phyloP scores from a whole-genome alignment of 2,888 invertebrate species.

The Cataglyphis albicans region DNA sequence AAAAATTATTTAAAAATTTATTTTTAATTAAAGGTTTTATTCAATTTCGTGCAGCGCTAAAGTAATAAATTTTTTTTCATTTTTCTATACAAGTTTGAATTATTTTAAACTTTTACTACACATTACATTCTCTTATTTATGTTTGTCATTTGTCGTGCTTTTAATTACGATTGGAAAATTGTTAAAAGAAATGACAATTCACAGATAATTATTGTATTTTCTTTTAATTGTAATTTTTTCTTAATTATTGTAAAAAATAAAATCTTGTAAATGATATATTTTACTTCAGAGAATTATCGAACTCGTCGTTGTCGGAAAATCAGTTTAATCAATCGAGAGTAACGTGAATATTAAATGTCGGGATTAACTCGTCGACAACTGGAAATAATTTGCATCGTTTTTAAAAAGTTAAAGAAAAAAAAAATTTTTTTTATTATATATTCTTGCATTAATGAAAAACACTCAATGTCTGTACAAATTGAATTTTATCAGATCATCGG shows the following conservation, averaged over 20 bases:
- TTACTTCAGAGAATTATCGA: not conserved
- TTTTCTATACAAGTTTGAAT: not conserved
- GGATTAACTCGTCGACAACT: constrained; percentile 26
- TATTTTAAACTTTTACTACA: not conserved
- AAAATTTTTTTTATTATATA: not conserved
- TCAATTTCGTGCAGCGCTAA: not conserved
- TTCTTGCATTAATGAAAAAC: constrained; percentile 16
- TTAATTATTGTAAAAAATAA: not conserved
- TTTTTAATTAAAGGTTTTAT: not conserved
- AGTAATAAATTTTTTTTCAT: not conserved
- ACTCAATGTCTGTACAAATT: constrained; percentile 43
- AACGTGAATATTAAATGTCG: constrained; percentile 24
- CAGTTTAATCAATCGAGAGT: not conserved
- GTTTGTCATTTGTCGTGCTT: not conserved
- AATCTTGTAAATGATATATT: not conserved
- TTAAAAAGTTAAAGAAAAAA: not conserved
- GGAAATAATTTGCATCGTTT: constrained; percentile 27
- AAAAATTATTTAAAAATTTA: not conserved
- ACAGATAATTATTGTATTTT: not conserved
- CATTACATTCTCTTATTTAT: not conserved
- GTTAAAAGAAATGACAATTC: not conserved
- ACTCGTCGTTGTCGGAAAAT: not conserved
- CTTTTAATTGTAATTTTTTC: constrained; percentile 5
- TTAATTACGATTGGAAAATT: not conserved
- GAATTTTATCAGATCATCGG: constrained; percentile 44